A percentile compares a stretch with the other conserved stretches of the same genome.
Evolutionary conservation across 64 coral and sea anemone species (phyloP).

Genomic region (Actinia tenebrosa): DNA sequence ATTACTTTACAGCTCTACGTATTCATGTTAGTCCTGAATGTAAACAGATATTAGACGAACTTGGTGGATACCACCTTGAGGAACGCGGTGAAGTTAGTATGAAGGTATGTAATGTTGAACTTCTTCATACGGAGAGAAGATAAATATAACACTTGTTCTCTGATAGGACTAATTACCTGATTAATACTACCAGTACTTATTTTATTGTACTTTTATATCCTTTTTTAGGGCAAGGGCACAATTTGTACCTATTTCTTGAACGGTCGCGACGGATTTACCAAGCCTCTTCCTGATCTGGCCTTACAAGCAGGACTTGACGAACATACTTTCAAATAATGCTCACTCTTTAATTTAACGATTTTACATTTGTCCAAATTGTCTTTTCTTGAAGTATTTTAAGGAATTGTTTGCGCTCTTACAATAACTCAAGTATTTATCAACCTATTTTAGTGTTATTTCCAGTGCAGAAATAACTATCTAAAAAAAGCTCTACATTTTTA

Average conservation of each 20-base stretch:
- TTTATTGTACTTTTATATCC: neutral
- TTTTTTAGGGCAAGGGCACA: constrained; percentile 69
- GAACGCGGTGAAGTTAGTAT: constrained; percentile 78
- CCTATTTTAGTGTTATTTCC: too few relatives aligned
- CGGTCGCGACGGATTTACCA: constrained; percentile 71
- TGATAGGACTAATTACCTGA: too few relatives aligned
- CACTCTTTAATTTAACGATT: neutral
- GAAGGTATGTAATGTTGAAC: constrained; percentile 53
- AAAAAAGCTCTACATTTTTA: too few relatives aligned
- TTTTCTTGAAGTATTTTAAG: neutral
- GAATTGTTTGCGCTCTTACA: neutral
- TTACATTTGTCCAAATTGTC: neutral
- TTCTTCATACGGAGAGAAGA: too few relatives aligned
- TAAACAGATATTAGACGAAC: constrained; percentile 52
- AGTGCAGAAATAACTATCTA: too few relatives aligned
- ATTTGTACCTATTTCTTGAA: constrained; percentile 67
- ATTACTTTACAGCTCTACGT: constrained; percentile 51
- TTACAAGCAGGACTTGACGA: constrained; percentile 49
- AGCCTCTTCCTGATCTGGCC: constrained; percentile 56
- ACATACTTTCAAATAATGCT: constrained; percentile 62
- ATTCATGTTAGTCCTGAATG: constrained; percentile 93
- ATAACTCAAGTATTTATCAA: too few relatives aligned
- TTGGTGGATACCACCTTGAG: constrained; percentile 80
- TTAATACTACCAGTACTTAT: neutral
- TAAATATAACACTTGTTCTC: too few relatives aligned